Conservation (phyloP, 2,797 vertebrate genomes). For the Catamblyrhynchus diadema region DNA sequence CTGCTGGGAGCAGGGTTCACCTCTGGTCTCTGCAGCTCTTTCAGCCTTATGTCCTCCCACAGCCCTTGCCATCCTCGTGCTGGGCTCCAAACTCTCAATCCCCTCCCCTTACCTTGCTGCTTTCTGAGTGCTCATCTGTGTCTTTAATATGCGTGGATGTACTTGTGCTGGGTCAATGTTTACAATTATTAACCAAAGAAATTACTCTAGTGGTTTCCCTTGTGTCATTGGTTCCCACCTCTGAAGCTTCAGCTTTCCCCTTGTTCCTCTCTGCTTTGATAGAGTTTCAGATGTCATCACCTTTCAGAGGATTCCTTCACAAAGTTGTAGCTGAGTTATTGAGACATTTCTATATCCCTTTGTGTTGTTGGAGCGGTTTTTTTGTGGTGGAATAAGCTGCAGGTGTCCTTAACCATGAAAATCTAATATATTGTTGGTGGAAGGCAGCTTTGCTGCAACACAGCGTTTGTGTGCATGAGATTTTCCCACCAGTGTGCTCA, state of each 20-base stretch:
- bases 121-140: neutral
- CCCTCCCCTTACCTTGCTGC: neutral
- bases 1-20: neutral
- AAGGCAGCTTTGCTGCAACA: neutral
- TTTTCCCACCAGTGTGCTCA: neutral
- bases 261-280: neutral
- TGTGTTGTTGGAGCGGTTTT: neutral
- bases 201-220: neutral
- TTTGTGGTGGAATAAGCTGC: neutral
- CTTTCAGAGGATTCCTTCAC: neutral
- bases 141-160: neutral
- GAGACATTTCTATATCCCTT: neutral
- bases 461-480: neutral
- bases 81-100: neutral
- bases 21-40: neutral
- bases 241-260: neutral
- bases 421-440: neutral
- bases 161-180: neutral
- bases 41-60: neutral
- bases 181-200: neutral
- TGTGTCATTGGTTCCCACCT: neutral
- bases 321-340: neutral
- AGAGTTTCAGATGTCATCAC: neutral
- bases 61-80: fast-evolving
- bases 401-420: neutral